Base-by-base conservation (phyloP, 2,797 vertebrate genomes). In the Champsocephalus esox region DNA sequence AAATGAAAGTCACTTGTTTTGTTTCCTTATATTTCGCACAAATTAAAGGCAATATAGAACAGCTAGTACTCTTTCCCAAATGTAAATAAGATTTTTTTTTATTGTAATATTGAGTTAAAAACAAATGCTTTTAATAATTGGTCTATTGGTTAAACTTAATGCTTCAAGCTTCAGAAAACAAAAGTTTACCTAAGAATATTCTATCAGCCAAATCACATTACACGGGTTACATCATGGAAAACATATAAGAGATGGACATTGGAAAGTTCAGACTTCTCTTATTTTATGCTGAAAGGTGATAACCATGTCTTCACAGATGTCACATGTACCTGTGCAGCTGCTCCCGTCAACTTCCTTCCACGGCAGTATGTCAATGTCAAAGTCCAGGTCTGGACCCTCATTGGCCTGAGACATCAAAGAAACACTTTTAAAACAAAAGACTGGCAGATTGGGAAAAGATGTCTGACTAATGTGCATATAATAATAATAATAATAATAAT, bases 361-460 rank as follows among this genome's bases (percentile, higher is more conserved):
- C 2, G 89, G 86, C 80, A 94, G 93, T 83, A 97, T 94, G 88
- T 96, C 94, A 51, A 97, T 92, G 86, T 97, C 97, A 87, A 99
- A 97, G 82, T 96, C 94, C 78, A 99, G 92, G 79, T 93, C 94
- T 81, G 81, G 93, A 83, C 90, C 94, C 61, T 90, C 94, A 52
- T 70, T 92, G 54, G 89, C 91, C 98, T 99, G 86, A 85, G 74
- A 91, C 54, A 83, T 24, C 46, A 75, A 76, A 81, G n/a, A 71
- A 11, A 46, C 1, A 49, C 1, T n/a, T 67, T 43, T 77, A 9
- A 46, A 81, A 70, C 9, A 51, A 28, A 28, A 28, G 28, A 28
- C 4, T 28, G 28, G 28, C 28, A 28, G 28, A 5, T 28, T 28
- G 28, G 28, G 28, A 28, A 28, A 28, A 28, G 28, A 28, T 28